A percentile compares a stretch with the other conserved stretches of the same genome.
These are phyloP conservation scores for Dicrostonyx torquatus DNA, from an alignment of 2,797 vertebrate species.

Conservation along the genomic window DNA sequence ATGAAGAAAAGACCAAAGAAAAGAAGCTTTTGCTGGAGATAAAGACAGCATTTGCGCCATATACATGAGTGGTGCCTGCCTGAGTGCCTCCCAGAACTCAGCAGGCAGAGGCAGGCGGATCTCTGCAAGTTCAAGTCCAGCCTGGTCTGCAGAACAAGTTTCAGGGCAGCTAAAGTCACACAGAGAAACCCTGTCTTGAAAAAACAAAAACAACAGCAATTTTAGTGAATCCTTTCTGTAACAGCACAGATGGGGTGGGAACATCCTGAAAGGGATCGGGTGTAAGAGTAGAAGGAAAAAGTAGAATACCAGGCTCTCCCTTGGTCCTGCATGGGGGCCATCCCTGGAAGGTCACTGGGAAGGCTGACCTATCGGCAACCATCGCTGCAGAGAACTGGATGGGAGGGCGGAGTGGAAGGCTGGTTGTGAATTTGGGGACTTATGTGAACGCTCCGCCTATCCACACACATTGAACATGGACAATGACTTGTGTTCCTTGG, in stretches of 20 bases:
- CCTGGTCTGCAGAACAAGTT: neutral
- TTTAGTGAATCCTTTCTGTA: neutral
- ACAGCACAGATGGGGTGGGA: neutral
- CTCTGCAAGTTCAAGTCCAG: neutral
- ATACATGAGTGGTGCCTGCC: neutral
- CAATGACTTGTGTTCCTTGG: conserved; percentile 21
- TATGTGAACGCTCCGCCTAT: neutral
- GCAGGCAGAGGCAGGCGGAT: neutral
- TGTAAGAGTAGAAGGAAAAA: neutral
- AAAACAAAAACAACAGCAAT: neutral
- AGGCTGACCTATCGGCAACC: neutral
- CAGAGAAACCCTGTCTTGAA: neutral
- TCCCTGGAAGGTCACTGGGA: neutral
- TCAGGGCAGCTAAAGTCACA: neutral
- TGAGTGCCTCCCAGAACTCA: neutral
- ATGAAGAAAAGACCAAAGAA: neutral
- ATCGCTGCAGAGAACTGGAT: neutral
- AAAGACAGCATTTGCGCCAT: neutral
- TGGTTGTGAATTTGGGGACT: neutral
- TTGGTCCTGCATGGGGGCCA: neutral
- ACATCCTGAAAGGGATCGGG: accelerated
- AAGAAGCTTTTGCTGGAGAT: neutral
- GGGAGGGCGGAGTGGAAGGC: neutral
- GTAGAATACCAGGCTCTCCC: neutral
- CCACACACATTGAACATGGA: neutral